A percentile compares a stretch with the other conserved stretches of the same genome.
Evolutionary conservation across 2,888 invertebrate species (phyloP).

Genomic region (Idaea straminata): DNA sequence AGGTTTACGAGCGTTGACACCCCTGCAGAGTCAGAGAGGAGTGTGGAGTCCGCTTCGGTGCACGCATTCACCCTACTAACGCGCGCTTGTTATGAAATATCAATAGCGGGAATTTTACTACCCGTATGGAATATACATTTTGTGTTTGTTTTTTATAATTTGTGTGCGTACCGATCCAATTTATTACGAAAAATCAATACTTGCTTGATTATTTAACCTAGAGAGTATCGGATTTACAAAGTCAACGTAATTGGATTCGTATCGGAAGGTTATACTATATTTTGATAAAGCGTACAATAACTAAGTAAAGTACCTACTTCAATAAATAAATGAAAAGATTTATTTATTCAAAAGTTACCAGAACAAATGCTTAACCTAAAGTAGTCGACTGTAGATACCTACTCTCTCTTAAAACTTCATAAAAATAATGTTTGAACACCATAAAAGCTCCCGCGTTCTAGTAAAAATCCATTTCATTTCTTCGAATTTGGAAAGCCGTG

Average conservation of each 20-base stretch:
- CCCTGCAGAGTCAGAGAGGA: slow-evolving; percentile 34
- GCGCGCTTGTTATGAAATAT: slow-evolving; percentile 68
- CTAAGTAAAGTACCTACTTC: not conserved
- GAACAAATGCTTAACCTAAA: too few relatives aligned
- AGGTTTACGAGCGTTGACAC: slow-evolving; percentile 67
- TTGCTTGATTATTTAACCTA: not conserved
- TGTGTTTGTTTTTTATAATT: not conserved
- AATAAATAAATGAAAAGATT: not conserved
- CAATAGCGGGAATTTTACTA: slow-evolving; percentile 40
- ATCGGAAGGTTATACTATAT: not conserved
- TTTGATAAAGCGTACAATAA: not conserved
- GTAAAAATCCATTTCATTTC: slow-evolving; percentile 24
- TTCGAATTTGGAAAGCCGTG: slow-evolving; percentile 24
- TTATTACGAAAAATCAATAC: slow-evolving; percentile 5
- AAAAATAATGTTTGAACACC: not conserved
- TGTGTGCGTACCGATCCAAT: not conserved
- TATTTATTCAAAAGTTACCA: too few relatives aligned
- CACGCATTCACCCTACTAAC: slow-evolving; percentile 34
- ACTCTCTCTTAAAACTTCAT: not conserved
- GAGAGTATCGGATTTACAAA: not conserved
- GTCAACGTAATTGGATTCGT: not conserved
- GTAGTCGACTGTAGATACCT: too few relatives aligned
- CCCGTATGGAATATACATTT: not conserved
- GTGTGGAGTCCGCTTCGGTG: slow-evolving; percentile 38
- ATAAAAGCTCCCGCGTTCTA: not conserved